Conservation (phyloP, 2,888 invertebrate genomes). For the Hyles lineata region DNA sequence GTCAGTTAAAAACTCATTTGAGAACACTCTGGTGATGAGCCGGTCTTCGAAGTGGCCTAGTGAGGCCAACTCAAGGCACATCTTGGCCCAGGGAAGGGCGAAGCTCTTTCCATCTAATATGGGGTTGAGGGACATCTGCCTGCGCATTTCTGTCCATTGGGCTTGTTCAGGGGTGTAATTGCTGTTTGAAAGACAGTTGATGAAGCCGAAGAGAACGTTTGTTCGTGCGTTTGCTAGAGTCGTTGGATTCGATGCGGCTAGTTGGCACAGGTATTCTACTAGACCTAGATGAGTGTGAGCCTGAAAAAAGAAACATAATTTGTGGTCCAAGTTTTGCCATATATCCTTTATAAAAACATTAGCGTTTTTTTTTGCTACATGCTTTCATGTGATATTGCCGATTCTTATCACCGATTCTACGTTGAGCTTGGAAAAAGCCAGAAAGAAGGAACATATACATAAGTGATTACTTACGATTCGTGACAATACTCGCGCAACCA, state of each 20-base stretch:
- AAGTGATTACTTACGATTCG: conserved; percentile 80
- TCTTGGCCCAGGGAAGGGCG: conserved; percentile 80
- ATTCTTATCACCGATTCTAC: neutral
- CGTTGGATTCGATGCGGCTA: conserved; percentile 69
- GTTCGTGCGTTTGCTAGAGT: conserved; percentile 69
- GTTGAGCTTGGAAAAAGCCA: no score
- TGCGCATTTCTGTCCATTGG: conserved; percentile 79
- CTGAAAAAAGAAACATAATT: conserved; percentile 56
- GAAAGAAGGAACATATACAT: no score
- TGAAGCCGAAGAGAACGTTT: conserved; percentile 75
- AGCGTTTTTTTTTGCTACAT: neutral
- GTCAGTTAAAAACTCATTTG: conserved; percentile 73
- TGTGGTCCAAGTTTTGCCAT: no score
- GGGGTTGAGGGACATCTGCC: conserved; percentile 70
- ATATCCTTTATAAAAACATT: neutral
- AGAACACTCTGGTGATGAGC: conserved; percentile 81
- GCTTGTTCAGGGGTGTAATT: conserved; percentile 84
- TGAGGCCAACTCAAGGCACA: conserved; percentile 84
- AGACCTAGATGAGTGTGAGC: conserved; percentile 84
- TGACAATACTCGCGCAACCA: conserved; percentile 80
- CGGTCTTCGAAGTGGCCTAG: conserved; percentile 84
- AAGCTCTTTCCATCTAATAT: conserved; percentile 64
- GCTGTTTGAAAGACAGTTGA: conserved; percentile 84
- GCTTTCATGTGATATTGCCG: no score
- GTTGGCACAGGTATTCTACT: conserved; percentile 83